Conservation (phyloP, 2,888 invertebrate genomes). For the Onthophagus sagittarius region DNA sequence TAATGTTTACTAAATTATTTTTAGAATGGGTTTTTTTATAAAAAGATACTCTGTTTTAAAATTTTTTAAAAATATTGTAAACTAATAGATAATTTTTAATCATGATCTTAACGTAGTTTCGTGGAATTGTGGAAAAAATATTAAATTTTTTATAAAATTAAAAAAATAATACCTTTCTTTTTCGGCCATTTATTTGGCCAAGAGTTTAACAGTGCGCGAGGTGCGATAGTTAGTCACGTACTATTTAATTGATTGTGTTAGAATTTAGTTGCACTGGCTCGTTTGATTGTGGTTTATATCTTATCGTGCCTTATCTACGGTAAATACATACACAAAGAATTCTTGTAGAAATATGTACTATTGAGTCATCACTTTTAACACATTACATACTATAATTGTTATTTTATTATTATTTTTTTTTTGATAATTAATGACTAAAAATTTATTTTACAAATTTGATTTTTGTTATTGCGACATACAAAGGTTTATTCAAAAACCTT, state of each 20-base stretch:
- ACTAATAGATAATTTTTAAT: background rate
- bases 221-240: background rate
- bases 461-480: too few species aligned
- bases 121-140: background rate
- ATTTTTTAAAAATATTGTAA: background rate
- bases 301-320: background rate
- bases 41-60: background rate
- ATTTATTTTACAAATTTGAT: too few species aligned
- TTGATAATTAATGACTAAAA: too few species aligned
- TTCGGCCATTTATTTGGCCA: background rate
- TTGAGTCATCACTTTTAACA: background rate
- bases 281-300: background rate
- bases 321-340: background rate
- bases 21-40: background rate
- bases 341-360: background rate
- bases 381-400: background rate
- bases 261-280: background rate
- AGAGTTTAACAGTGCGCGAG: background rate
- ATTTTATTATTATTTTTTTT: background rate
- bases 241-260: background rate
- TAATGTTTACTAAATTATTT: conserved; percentile 5
- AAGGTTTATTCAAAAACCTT: too few species aligned
- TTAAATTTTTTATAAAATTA: background rate
- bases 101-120: background rate
- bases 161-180: background rate